Conservation (phyloP, 1,140 invertebrate genomes). For the Campodea augens region DNA sequence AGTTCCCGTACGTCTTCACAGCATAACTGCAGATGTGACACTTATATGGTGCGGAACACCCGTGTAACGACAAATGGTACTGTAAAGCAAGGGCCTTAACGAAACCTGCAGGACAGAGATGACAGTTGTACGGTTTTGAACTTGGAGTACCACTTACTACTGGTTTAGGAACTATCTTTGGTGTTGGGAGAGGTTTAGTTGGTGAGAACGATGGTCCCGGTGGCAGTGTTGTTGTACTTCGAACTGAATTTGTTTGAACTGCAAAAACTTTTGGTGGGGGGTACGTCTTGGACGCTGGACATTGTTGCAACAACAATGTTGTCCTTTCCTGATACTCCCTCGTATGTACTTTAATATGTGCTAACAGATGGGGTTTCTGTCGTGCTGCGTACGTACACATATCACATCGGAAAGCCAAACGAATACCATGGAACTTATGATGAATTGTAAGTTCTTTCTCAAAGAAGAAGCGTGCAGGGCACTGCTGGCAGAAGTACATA, state of each 20-base stretch:
- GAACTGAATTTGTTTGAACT: constrained; percentile 5
- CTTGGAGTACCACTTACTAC: not conserved
- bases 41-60: constrained; percentile 42
- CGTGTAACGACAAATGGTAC: constrained; percentile 50
- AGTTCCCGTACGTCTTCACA: constrained; percentile 51
- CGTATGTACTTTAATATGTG: constrained; percentile 57
- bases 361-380: constrained; percentile 43
- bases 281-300: constrained; percentile 37
- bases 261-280: constrained; percentile 30
- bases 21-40: constrained; percentile 70
- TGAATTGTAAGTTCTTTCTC: constrained; percentile 47
- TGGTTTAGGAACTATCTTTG: not conserved
- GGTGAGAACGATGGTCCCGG: constrained; percentile 21
- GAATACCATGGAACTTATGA: constrained; percentile 40
- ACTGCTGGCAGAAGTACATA: constrained; percentile 36
- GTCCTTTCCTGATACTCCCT: constrained; percentile 60
- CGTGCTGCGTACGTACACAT: constrained; percentile 57
- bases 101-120: constrained; percentile 45
- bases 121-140: constrained; percentile 30
- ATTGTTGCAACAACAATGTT: constrained; percentile 41
- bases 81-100: constrained; percentile 44
- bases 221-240: constrained; percentile 1
- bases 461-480: constrained; percentile 48
- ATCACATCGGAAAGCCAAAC: constrained; percentile 42
- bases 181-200: not conserved